A percentile compares a stretch with the other conserved stretches of the same genome.
phyloP scores from a whole-genome alignment of 2,888 invertebrate genomes.

The Periphyllus acericola region DNA sequence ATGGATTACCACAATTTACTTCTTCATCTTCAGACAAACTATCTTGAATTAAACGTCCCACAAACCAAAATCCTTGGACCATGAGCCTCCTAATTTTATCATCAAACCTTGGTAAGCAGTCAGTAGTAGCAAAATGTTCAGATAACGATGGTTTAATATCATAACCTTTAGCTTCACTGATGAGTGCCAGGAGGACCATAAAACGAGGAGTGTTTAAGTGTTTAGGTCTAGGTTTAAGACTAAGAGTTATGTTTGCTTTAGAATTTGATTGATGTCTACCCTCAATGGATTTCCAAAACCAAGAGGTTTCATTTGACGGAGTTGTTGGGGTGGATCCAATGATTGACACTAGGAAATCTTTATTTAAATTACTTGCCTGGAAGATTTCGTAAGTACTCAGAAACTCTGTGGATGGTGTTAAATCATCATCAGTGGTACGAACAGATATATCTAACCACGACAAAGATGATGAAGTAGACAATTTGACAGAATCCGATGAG shows the following conservation, averaged over 20 bases:
- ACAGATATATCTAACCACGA: slow-evolving; percentile 55
- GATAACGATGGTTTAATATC: slow-evolving; percentile 46
- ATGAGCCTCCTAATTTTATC: slow-evolving; percentile 51
- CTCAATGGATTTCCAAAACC: slow-evolving; percentile 59
- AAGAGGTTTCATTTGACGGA: slow-evolving; percentile 35
- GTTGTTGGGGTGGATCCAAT: slow-evolving; percentile 64
- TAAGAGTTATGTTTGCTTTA: slow-evolving; percentile 53
- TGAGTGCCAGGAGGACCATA: slow-evolving; percentile 49
- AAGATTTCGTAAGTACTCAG: slow-evolving; percentile 50
- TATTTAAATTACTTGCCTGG: slow-evolving; percentile 72
- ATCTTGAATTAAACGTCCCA: slow-evolving; percentile 62
- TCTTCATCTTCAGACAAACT: slow-evolving; percentile 60
- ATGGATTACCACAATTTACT: slow-evolving; percentile 62
- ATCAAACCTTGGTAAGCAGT: slow-evolving; percentile 40
- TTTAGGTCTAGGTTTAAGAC: slow-evolving; percentile 50
- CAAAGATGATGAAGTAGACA: slow-evolving; percentile 44
- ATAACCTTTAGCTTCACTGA: slow-evolving; percentile 56
- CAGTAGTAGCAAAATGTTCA: slow-evolving; percentile 32
- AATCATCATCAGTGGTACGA: slow-evolving; percentile 52
- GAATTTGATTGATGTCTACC: slow-evolving; percentile 41
- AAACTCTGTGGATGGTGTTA: slow-evolving; percentile 34
- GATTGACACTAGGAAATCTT: slow-evolving; percentile 70
- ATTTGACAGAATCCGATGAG: slow-evolving; percentile 54
- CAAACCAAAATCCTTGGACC: slow-evolving; percentile 62
- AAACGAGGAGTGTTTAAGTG: slow-evolving; percentile 57